phyloP scores from a whole-genome alignment of 2,888 invertebrate genomes.

The Bellardia bayeri region DNA sequence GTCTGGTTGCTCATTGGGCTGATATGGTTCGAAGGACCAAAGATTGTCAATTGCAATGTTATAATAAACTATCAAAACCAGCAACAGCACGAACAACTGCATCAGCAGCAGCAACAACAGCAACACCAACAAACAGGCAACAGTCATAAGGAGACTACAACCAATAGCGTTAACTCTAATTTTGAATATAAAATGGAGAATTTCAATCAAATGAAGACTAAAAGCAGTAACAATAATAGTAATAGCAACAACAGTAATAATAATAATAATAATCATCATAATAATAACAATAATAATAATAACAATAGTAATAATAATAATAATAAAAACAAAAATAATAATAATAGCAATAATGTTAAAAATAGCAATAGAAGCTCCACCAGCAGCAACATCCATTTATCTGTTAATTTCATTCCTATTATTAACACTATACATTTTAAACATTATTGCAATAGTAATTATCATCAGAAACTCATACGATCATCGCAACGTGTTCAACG shows the following conservation, averaged over 20 bases:
- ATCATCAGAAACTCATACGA: slow-evolving; percentile 58
- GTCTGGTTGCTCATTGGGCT: slow-evolving; percentile 82
- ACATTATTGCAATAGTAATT: slow-evolving; percentile 60
- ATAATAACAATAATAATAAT: slow-evolving; percentile 36
- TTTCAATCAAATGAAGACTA: slow-evolving; percentile 54
- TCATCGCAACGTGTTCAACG: slow-evolving; percentile 63
- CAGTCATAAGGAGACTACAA: slow-evolving; percentile 38
- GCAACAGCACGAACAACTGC: slow-evolving; percentile 58
- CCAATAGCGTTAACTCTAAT: slow-evolving; percentile 50
- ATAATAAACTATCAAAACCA: slow-evolving; percentile 75
- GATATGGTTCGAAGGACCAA: slow-evolving; percentile 82
- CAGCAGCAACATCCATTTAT: slow-evolving; percentile 37
- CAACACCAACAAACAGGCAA: slow-evolving; percentile 54
- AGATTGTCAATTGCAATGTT: slow-evolving; percentile 80
- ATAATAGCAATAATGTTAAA: not conserved
- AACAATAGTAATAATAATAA: slow-evolving; percentile 27
- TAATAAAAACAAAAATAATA: not conserved
- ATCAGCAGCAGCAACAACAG: slow-evolving; percentile 57
- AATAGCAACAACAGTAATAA: slow-evolving; percentile 31
- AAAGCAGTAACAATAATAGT: slow-evolving; percentile 42
- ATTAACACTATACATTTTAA: slow-evolving; percentile 50
- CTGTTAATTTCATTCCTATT: slow-evolving; percentile 57
- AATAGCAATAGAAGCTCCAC: slow-evolving; percentile 18
- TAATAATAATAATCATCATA: slow-evolving; percentile 19
- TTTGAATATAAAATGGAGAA: slow-evolving; percentile 59